A percentile compares a stretch with the other conserved stretches of the same genome.
Evolutionary conservation across 2,888 invertebrate species (phyloP).

Genomic region (Acanthopleura granulata): DNA sequence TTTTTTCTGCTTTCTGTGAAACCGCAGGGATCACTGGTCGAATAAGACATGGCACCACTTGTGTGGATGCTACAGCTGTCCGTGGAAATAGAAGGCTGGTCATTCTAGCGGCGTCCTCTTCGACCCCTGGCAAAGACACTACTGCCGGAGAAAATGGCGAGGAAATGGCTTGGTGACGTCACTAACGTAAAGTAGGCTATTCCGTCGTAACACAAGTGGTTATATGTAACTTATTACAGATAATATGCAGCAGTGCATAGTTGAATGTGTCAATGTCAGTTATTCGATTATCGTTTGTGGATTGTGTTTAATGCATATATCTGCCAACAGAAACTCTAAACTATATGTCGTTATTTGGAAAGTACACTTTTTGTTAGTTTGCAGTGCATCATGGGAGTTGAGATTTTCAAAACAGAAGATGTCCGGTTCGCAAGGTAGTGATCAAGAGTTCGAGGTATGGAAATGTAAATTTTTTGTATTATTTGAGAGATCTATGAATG

Average conservation of each 20-base stretch:
- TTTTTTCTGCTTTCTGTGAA: constrained; percentile 31
- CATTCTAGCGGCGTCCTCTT: constrained; percentile 35
- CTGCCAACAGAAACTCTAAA: no score
- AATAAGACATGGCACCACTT: constrained; percentile 42
- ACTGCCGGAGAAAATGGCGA: constrained; percentile 21
- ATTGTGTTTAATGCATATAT: no score
- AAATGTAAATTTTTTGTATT: neutral
- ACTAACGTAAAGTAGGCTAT: neutral
- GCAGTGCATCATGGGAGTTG: constrained; percentile 36
- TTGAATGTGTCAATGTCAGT: no score
- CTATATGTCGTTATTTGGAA: no score
- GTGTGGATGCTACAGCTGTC: constrained; percentile 46
- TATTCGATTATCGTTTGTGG: no score
- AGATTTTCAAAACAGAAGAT: constrained; percentile 32
- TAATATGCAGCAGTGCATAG: no score
- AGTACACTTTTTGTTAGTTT: neutral
- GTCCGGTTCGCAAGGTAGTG: constrained; percentile 24
- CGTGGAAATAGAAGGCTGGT: constrained; percentile 38
- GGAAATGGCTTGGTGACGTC: constrained; percentile 24
- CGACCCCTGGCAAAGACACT: constrained; percentile 9
- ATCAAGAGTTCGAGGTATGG: constrained; percentile 31
- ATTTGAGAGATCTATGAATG: neutral
- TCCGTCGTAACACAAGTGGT: neutral
- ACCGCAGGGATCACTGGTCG: constrained; percentile 39
- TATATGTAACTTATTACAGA: no score